These are phyloP conservation scores for Melieria crassipennis DNA, from an alignment of 2,888 invertebrate species.

Conservation along the genomic window DNA sequence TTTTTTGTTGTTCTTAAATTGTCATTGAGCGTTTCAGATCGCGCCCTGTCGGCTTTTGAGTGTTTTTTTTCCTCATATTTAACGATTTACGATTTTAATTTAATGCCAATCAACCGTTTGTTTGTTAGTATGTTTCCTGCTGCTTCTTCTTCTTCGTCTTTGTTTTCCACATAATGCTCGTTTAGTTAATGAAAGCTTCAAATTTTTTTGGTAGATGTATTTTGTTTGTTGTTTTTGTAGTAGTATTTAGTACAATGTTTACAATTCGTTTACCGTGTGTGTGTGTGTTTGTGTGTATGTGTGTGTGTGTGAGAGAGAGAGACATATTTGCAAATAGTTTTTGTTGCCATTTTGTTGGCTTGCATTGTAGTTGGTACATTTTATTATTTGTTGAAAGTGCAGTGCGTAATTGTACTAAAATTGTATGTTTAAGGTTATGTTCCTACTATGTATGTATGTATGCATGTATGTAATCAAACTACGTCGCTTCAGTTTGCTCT, in stretches of 20 bases:
- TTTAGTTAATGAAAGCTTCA: neutral
- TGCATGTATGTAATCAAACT: too few relatives aligned
- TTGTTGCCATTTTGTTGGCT: constrained; percentile 33
- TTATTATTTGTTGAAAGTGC: constrained; percentile 35
- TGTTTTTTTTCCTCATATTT: constrained; percentile 24
- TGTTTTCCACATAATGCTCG: constrained; percentile 23
- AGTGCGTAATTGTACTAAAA: constrained; percentile 47
- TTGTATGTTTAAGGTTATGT: neutral
- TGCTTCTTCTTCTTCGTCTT: constrained; percentile 34
- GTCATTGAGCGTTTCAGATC: constrained; percentile 41
- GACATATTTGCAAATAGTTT: constrained; percentile 32
- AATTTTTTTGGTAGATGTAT: constrained; percentile 27
- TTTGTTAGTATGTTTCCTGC: constrained; percentile 47
- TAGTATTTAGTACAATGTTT: constrained; percentile 35
- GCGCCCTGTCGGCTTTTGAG: constrained; percentile 60
- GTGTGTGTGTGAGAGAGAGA: constrained; percentile 26
- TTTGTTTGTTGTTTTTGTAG: constrained; percentile 38
- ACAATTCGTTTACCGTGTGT: constrained; percentile 61
- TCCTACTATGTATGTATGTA: too few relatives aligned
- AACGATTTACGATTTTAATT: constrained; percentile 22
- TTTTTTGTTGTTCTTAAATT: constrained; percentile 3
- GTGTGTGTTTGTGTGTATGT: constrained; percentile 29
- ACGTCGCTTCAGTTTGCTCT: too few relatives aligned
- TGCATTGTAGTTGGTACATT: constrained; percentile 21
- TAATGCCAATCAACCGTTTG: constrained; percentile 62